Evolutionary conservation across 2,113 vertebrate genomes (phyloP).

Genomic region (Urocynchramus pylzowi): DNA sequence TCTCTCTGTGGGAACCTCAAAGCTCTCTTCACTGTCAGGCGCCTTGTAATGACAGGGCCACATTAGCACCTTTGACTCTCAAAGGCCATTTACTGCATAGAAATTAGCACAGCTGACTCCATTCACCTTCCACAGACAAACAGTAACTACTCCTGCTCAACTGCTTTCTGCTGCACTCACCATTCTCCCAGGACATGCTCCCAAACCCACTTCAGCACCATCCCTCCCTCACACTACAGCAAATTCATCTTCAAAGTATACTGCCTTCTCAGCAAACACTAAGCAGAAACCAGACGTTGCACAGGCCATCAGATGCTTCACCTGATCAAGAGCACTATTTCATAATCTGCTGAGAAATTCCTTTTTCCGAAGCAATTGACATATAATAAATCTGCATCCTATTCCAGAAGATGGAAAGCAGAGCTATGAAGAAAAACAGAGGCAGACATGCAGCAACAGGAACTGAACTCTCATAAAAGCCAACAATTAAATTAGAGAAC

Average conservation of each 20-base stretch:
- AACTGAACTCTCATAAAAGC: constrained; percentile 8
- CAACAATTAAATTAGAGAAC: constrained; percentile 29
- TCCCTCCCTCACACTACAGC: neutral
- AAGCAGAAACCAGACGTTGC: neutral
- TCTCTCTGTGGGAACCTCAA: constrained; percentile 24
- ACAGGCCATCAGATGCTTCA: neutral
- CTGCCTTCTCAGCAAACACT: neutral
- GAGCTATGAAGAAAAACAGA: neutral
- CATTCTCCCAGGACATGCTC: neutral
- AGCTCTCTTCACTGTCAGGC: neutral
- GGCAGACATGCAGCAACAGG: neutral
- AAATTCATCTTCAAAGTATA: neutral
- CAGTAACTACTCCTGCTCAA: neutral
- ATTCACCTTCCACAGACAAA: neutral
- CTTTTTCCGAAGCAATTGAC: neutral
- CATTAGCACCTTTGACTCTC: constrained; percentile 27
- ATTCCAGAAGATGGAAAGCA: neutral
- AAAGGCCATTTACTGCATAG: neutral
- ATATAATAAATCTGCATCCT: neutral
- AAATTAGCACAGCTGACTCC: neutral
- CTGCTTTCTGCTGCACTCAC: neutral
- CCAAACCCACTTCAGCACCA: neutral
- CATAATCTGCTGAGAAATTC: neutral
- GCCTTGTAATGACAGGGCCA: neutral
- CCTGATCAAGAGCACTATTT: neutral